phyloP scores from a whole-genome alignment of 2,113 vertebrate genomes.

The Scalopus aquaticus region DNA sequence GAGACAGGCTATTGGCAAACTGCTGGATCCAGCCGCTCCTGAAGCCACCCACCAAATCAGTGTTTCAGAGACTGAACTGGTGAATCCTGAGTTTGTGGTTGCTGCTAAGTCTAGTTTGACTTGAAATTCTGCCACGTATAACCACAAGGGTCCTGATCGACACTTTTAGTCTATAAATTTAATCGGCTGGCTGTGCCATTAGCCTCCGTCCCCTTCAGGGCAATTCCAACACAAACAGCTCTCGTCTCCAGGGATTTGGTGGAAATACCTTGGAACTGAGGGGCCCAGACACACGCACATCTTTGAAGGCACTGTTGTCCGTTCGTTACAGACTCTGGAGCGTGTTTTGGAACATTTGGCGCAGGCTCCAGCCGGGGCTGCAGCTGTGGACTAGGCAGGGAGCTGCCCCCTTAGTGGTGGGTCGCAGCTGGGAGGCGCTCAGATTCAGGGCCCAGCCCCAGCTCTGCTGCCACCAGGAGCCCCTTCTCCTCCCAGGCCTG shows the following conservation, averaged over 20 bases:
- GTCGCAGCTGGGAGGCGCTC: no score
- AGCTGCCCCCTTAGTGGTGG: background rate
- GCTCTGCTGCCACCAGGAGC: no score
- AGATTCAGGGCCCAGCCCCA: no score
- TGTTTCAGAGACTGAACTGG: background rate
- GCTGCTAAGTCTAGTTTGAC: background rate
- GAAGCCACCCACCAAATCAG: background rate
- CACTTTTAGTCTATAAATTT: background rate
- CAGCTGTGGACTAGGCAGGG: background rate
- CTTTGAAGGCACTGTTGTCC: rapidly evolving
- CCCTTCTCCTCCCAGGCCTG: no score
- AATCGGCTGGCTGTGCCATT: background rate
- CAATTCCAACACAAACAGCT: no score
- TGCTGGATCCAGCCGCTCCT: background rate
- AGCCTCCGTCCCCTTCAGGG: no score
- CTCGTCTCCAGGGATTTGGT: background rate
- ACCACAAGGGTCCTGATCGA: background rate
- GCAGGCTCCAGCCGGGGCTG: no score
- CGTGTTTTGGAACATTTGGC: background rate
- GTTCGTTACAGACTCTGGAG: rapidly evolving
- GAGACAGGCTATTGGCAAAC: background rate
- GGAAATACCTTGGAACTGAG: background rate
- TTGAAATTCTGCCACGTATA: background rate
- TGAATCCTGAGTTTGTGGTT: background rate
- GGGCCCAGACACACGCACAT: rapidly evolving